Percentiles rank a stretch among this genome's conserved stretches.
phyloP scores from a whole-genome alignment of 2,888 invertebrate genomes.

The Monoplex corrugatus region DNA sequence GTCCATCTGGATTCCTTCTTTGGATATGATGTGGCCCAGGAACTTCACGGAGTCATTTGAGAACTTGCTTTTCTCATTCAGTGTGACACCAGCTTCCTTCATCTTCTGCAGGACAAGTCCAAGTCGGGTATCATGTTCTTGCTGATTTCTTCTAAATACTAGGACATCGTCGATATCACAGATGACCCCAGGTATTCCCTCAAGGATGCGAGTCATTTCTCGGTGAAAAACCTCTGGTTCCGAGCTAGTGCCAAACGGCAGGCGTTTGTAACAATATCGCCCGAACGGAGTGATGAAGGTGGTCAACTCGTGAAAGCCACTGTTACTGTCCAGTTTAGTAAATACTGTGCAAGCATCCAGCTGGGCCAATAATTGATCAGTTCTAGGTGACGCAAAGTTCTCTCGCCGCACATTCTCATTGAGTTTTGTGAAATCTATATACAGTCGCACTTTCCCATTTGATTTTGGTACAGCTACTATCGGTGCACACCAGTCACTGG shows the following conservation, averaged over 20 bases:
- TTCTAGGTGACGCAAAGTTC: background rate
- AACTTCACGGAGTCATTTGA: background rate
- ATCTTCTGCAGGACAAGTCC: background rate
- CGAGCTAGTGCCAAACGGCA: slow-evolving; percentile 46
- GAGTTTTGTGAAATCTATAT: background rate
- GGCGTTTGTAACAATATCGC: slow-evolving; percentile 26
- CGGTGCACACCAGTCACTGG: background rate
- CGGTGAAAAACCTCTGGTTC: slow-evolving; percentile 43
- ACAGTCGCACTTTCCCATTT: slow-evolving; percentile 3
- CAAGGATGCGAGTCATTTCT: slow-evolving; percentile 42
- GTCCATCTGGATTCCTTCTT: background rate
- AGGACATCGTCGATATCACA: slow-evolving; percentile 36
- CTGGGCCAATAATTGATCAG: slow-evolving; percentile 13
- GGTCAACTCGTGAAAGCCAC: background rate
- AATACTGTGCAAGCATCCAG: background rate
- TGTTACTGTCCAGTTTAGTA: background rate
- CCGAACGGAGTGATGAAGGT: slow-evolving; percentile 40
- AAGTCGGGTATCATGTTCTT: slow-evolving; percentile 22
- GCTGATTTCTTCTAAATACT: background rate
- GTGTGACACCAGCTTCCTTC: slow-evolving; percentile 3
- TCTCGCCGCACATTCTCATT: background rate
- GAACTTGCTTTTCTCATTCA: background rate
- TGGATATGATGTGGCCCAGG: background rate
- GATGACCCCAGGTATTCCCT: slow-evolving; percentile 11
- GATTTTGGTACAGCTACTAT: background rate